phyloP scores from a whole-genome alignment of 2,888 invertebrate genomes.

The Crioceris asparagi region DNA sequence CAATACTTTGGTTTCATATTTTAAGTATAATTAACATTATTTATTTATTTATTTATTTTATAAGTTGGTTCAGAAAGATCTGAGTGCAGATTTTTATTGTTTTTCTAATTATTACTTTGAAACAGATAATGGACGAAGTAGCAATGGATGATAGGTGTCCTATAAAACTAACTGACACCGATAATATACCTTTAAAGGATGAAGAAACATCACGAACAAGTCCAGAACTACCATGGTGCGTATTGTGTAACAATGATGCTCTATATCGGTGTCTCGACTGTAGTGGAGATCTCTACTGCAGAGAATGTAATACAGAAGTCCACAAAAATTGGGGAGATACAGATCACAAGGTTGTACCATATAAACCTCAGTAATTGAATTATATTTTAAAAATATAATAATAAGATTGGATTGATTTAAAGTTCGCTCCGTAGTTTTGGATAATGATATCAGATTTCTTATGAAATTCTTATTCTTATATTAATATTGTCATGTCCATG shows the following conservation, averaged over 20 bases:
- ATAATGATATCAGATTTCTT: too few species aligned
- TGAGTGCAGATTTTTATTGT: too few species aligned
- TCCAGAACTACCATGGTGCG: constrained; percentile 67
- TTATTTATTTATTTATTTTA: too few species aligned
- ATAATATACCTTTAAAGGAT: constrained; percentile 12
- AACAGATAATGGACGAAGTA: constrained; percentile 39
- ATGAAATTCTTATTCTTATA: too few species aligned
- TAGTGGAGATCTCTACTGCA: constrained; percentile 70
- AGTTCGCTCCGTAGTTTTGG: too few species aligned
- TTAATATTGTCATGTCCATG: too few species aligned
- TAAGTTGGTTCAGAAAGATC: too few species aligned
- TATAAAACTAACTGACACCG: constrained; percentile 8
- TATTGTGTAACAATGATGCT: constrained; percentile 77
- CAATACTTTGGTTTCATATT: too few species aligned
- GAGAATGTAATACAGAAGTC: constrained; percentile 59
- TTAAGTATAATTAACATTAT: too few species aligned
- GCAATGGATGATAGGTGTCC: constrained; percentile 38
- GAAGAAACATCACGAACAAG: constrained; percentile 19
- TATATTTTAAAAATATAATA: too few species aligned
- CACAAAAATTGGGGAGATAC: constrained; percentile 40
- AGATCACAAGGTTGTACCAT: constrained; percentile 32
- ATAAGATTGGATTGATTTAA: too few species aligned
- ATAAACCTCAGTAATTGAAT: constrained; percentile 19
- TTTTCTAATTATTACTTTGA: too few species aligned
- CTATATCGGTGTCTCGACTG: constrained; percentile 64